Evolutionary conservation across 2,797 vertebrate genomes (phyloP).

Genomic region (Oreonectes daqikongensis): DNA sequence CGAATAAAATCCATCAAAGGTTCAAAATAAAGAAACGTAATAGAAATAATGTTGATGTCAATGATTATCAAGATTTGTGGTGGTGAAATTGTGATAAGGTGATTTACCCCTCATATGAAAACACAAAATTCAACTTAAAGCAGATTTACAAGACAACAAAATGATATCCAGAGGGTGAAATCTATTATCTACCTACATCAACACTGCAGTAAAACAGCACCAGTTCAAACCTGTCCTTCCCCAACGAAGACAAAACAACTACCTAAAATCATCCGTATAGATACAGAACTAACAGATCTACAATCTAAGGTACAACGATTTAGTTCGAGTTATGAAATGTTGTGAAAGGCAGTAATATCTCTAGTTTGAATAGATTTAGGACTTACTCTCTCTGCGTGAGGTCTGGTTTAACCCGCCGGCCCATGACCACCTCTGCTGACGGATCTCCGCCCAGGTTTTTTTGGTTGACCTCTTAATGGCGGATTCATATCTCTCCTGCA

Average conservation of each 20-base stretch:
- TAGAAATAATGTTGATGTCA: constrained; percentile 23
- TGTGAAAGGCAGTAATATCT: not conserved
- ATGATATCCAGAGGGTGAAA: constrained; percentile 12
- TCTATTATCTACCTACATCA: not conserved
- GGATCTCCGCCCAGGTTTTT: constrained; percentile 97
- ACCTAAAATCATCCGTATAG: not conserved
- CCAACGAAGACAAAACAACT: not conserved
- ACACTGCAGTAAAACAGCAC: not conserved
- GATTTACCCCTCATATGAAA: not conserved
- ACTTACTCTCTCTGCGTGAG: constrained; percentile 85
- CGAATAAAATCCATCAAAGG: not conserved
- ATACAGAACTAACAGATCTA: not conserved
- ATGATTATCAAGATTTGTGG: constrained; percentile 18
- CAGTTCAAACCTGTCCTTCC: not conserved
- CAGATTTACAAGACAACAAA: not conserved
- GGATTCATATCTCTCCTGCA: constrained; percentile 90
- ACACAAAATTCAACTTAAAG: not conserved
- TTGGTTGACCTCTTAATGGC: constrained; percentile 92
- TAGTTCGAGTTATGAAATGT: not conserved
- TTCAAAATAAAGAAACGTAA: not conserved
- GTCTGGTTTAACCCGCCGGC: constrained; percentile 92
- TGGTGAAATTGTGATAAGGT: constrained; percentile 3
- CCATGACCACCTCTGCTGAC: constrained; percentile 98
- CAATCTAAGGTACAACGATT: not conserved
- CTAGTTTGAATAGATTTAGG: not conserved